Conservation (phyloP, 1,140 invertebrate genomes). For the Platyscapa corneri region DNA sequence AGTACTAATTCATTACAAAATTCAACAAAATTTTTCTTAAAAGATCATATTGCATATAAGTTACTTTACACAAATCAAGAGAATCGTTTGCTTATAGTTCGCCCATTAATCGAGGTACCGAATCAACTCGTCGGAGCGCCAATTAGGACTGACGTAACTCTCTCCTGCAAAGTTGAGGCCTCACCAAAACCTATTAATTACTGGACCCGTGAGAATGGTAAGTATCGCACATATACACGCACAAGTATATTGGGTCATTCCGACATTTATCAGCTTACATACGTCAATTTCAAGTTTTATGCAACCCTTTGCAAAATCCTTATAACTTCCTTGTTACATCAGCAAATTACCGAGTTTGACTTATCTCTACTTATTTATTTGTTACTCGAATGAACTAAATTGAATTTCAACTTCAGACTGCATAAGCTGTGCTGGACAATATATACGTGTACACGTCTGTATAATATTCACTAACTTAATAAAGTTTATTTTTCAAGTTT, state of each 20-base stretch:
- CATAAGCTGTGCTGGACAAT: not conserved
- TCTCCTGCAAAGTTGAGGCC: constrained; percentile 90
- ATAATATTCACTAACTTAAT: not conserved
- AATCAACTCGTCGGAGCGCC: constrained; percentile 90
- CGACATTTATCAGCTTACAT: not conserved
- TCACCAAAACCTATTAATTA: constrained; percentile 91
- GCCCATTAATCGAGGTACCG: constrained; percentile 88
- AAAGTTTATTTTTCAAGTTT: too few species aligned
- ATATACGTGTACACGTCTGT: not conserved
- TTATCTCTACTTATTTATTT: not conserved
- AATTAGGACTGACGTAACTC: constrained; percentile 84
- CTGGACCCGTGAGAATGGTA: constrained; percentile 89
- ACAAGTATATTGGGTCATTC: not conserved
- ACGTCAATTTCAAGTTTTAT: constrained; percentile 47
- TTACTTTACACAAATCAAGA: not conserved
- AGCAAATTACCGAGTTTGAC: not conserved
- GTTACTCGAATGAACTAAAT: not conserved
- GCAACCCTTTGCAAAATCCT: constrained; percentile 15
- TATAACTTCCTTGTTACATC: constrained; percentile 31
- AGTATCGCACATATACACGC: constrained; percentile 60
- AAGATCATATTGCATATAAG: not conserved
- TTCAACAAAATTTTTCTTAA: too few species aligned
- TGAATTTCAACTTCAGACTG: not conserved
- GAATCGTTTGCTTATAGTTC: constrained; percentile 77
- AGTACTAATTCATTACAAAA: too few species aligned